phyloP scores from a whole-genome alignment of 2,113 vertebrate genomes.

The Struthio camelus region DNA sequence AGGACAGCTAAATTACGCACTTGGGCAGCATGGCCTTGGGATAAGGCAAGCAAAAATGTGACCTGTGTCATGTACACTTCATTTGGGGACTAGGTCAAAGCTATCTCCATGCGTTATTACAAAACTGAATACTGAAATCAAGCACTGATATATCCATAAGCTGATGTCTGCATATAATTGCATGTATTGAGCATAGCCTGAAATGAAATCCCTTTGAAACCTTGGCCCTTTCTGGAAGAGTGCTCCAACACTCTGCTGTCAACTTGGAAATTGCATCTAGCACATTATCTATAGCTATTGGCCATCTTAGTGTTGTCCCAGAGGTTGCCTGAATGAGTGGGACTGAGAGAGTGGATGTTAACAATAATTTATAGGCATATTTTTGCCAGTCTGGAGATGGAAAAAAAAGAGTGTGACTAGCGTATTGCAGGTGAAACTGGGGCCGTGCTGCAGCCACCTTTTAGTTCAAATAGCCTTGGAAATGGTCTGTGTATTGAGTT shows the following conservation, averaged over 20 bases:
- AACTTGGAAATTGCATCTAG: not conserved
- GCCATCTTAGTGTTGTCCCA: not conserved
- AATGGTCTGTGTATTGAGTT: rapidly evolving
- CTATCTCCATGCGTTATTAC: rapidly evolving
- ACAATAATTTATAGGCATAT: not conserved
- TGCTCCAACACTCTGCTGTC: not conserved
- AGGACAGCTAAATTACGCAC: not conserved
- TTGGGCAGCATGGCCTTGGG: not conserved
- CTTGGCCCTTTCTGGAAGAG: not conserved
- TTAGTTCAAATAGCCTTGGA: not conserved
- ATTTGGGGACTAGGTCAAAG: not conserved
- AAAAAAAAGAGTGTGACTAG: not conserved
- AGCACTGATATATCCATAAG: rapidly evolving
- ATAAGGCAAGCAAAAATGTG: not conserved
- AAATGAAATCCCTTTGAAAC: not conserved
- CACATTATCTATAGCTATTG: not conserved
- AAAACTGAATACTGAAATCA: not conserved
- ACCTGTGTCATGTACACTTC: not conserved
- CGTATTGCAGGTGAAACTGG: not conserved
- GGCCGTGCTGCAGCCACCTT: not conserved
- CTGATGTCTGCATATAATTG: not conserved
- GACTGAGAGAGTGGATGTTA: not conserved
- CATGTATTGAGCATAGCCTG: not conserved
- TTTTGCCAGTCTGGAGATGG: not conserved
- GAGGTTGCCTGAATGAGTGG: not conserved